Conservation (phyloP, 2,888 invertebrate genomes). For the Terebella lapidaria region DNA sequence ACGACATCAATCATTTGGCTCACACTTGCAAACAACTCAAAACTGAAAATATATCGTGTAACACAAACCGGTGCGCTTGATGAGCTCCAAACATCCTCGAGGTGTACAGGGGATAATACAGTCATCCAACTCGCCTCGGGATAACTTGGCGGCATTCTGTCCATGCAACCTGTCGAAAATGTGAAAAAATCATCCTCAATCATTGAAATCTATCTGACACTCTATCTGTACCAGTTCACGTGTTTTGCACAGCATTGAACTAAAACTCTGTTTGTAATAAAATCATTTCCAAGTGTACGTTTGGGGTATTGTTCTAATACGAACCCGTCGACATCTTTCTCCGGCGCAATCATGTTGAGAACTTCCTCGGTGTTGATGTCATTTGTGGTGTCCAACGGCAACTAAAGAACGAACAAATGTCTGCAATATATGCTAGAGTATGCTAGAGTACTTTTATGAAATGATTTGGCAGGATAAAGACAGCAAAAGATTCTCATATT, state of each 20-base stretch:
- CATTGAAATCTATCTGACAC: background rate
- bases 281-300: background rate
- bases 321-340: constrained; percentile 93
- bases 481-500: too few relatives aligned
- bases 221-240: background rate
- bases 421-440: too few relatives aligned
- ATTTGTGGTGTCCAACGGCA: constrained; percentile 79
- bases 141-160: constrained; percentile 86
- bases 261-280: background rate
- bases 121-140: constrained; percentile 74
- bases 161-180: constrained; percentile 66
- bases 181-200: background rate
- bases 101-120: constrained; percentile 97
- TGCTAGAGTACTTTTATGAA: too few relatives aligned
- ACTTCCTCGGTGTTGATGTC: constrained; percentile 77
- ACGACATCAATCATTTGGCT: too few relatives aligned
- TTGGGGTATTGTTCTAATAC: too few relatives aligned
- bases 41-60: too few relatives aligned
- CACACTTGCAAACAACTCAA: too few relatives aligned
- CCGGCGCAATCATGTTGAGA: constrained; percentile 66
- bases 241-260: background rate
- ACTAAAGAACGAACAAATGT: constrained; percentile 41
- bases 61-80: constrained; percentile 64
- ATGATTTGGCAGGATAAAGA: too few relatives aligned
- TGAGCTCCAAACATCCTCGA: constrained; percentile 87